Evolutionary conservation across 2,888 invertebrate species (phyloP).

Genomic region (Erannis defoliaria): DNA sequence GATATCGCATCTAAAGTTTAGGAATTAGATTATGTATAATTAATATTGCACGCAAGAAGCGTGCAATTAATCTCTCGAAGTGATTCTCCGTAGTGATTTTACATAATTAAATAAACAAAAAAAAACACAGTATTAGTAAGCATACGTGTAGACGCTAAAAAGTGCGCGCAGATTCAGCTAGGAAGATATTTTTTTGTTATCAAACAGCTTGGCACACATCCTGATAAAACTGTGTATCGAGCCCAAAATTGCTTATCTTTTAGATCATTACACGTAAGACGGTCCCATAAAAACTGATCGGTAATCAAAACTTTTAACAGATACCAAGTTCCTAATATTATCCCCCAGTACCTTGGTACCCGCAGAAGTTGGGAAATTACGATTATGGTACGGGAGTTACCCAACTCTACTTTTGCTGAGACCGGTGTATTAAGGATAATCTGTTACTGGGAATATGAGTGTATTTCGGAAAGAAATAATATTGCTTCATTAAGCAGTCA

Average conservation of each 20-base stretch:
- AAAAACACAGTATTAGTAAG: too few species aligned
- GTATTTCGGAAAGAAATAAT: constrained; percentile 40
- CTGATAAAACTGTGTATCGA: constrained; percentile 9
- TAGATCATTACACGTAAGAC: constrained; percentile 37
- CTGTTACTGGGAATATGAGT: constrained; percentile 39
- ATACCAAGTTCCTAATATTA: constrained; percentile 60
- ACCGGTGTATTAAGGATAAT: constrained; percentile 48
- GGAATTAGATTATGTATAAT: too few species aligned
- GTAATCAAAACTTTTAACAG: constrained; percentile 49
- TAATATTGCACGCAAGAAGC: too few species aligned
- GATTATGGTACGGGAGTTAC: constrained; percentile 60
- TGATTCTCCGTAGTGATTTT: too few species aligned
- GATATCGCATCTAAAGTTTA: too few species aligned
- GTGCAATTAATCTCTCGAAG: too few species aligned
- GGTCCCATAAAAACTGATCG: constrained; percentile 42
- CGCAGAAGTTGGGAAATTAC: constrained; percentile 58
- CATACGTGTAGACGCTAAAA: too few species aligned
- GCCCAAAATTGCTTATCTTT: constrained; percentile 35
- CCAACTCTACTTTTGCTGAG: constrained; percentile 56
- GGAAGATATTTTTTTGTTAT: not conserved
- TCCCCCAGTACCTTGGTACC: constrained; percentile 40
- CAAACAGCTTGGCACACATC: not conserved
- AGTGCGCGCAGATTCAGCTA: too few species aligned
- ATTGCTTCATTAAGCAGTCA: constrained; percentile 28
- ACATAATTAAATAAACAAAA: too few species aligned